Evolutionary conservation across 2,113 vertebrate genomes (phyloP), one percentile per base, ranked within the genome.

Genomic region (Mus spicilegus): DNA sequence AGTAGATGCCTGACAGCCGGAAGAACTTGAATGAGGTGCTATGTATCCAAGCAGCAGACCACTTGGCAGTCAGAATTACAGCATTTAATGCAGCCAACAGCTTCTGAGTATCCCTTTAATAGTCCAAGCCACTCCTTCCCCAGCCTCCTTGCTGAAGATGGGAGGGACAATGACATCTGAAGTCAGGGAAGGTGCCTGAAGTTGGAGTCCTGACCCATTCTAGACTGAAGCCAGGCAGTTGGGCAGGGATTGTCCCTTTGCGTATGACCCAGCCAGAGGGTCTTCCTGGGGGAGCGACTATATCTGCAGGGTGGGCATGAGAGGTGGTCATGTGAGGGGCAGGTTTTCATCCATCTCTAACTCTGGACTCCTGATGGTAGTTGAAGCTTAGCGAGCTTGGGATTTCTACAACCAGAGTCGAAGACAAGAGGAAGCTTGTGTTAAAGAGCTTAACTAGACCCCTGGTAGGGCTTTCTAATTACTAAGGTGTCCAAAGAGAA

Each of bases 31-130:
- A 82, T 90, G 70, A 93, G 94, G 85, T 51, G 36, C 46, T 89
- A 63, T 93, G 90, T 90, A 86, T 82, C 92, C 72, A 92, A 96
- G 93, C 24, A 81, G 78, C 88, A 92, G 92, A 77, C 88, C 42
- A 65, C 54, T 61, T 72, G 54, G n/a, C 58, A 78, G 58, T 86
- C 88, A 80, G 65, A 78, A 75, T 93, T 51, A 77, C 7, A 86
- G 96, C 90, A 63, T 97, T 63, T 96, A 97, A 94, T 91, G 54
- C 11, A 82, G 96, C 96, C 96, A 85, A 95, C 93, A 56, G 93
- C 95, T 95, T 73, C 5, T 46, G 0, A 80, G 89, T 90, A 90
- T 91, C 93, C 92, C 97, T 89, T 97, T 86, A 84, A 89, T 91
- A 70, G 73, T 96, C 85, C 28, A 61, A 73, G 58, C 58, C 20